These are phyloP conservation scores for Beris morrisii DNA, from an alignment of 2,888 invertebrate genomes.

Conservation along the genomic window DNA sequence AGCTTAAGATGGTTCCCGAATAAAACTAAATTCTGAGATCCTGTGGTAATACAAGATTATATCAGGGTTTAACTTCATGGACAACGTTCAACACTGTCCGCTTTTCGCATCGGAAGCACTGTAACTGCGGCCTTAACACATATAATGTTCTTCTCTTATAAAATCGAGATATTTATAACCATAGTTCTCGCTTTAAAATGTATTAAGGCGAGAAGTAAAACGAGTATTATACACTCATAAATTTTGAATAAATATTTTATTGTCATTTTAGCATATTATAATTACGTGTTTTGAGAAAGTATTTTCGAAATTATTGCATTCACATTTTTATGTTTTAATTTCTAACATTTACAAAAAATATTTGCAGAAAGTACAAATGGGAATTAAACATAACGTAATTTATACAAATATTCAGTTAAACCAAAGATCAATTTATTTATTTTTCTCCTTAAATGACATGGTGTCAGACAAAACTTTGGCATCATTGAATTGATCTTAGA, in stretches of 20 bases:
- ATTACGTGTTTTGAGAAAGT: constrained; percentile 18
- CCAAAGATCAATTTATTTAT: not conserved
- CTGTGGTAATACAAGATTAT: too few relatives aligned
- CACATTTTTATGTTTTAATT: constrained; percentile 13
- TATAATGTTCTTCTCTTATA: too few relatives aligned
- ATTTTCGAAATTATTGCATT: constrained; percentile 33
- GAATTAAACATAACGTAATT: not conserved
- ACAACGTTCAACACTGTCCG: too few relatives aligned
- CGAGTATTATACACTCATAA: not conserved
- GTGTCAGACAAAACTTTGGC: constrained; percentile 6
- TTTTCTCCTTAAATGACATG: not conserved
- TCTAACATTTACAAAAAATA: constrained; percentile 32
- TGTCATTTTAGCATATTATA: constrained; percentile 36
- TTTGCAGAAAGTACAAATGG: constrained; percentile 16
- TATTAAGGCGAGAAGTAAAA: too few relatives aligned
- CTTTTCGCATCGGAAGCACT: too few relatives aligned
- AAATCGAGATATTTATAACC: too few relatives aligned
- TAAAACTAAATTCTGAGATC: too few relatives aligned
- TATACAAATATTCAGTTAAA: not conserved
- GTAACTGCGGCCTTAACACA: too few relatives aligned
- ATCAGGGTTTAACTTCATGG: too few relatives aligned
- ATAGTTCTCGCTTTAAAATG: too few relatives aligned
- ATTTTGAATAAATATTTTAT: constrained; percentile 37
- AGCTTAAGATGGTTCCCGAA: too few relatives aligned
- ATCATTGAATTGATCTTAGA: constrained; percentile 3